Evolutionary conservation across 2,888 invertebrate genomes (phyloP), one percentile per base, ranked within the genome.

Genomic region (Cetonia aurata): DNA sequence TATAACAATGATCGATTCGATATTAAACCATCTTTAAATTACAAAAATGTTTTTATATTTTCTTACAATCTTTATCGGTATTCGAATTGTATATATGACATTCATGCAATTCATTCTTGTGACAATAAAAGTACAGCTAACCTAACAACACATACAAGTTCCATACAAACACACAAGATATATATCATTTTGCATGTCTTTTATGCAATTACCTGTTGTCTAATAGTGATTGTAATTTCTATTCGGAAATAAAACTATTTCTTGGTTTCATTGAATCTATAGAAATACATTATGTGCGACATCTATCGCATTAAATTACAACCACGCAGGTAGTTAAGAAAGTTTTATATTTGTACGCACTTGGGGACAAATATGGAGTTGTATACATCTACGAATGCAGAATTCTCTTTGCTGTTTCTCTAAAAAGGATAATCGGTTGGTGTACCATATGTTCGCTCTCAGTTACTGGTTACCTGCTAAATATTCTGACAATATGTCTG

Each of bases 221-320:
- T 25, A 25, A 37, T 37, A 8, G 4, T 9, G 8, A 31, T 33
- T 12, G 33, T 13, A 33, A 31, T 55, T 31, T 46, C 46, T 12
- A 42, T 59, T 31, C 3, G 15, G 17, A 37, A 33, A 33, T 62
- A 50, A 50, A 62, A 62, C 33, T 62, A 33, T 37, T 48, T 50
- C 50, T 17, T 50, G 9, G 25, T 46, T 60, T 60, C 44, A 13
- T 50, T 33, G 50, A 48, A 62, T 50, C 37, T 37, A 8, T 10
- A 50, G 37, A 62, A 37, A 33, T 33, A 33, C 15, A n/a, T 15
- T 31, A n/a, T 50, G 17, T 25, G 46, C 59, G 59, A 60, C 62
- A 37, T 62, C 62, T 17, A 50, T 50, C 50, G 33, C 50, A 62
- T 50, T 62, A 62, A 62, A 50, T 62, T 50, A 62, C 50, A 62